Percentiles rank a stretch among this genome's conserved stretches.
phyloP scores from a whole-genome alignment of 2,113 vertebrate species.

The Propithecus coquereli region DNA sequence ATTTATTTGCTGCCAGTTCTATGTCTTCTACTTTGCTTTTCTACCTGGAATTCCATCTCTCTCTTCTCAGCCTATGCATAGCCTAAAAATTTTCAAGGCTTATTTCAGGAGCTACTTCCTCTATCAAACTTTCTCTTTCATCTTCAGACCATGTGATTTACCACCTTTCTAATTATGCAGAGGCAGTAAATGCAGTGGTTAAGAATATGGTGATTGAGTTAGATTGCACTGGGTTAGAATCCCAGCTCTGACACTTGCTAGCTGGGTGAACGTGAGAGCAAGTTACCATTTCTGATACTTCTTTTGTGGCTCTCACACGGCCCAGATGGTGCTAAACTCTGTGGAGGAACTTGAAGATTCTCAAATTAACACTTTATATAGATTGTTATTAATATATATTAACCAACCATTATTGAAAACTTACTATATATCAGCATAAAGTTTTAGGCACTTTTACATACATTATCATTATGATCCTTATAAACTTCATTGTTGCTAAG shows the following conservation, averaged over 20 bases:
- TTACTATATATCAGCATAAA: neutral
- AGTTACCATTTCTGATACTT: conserved; percentile 18
- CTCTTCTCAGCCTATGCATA: neutral
- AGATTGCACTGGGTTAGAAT: neutral
- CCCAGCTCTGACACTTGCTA: neutral
- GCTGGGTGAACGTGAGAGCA: neutral
- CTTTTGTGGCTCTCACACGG: neutral
- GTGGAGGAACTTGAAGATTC: neutral
- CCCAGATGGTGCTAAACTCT: neutral
- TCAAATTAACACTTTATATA: neutral
- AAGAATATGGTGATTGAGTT: neutral
- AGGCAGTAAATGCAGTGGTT: neutral
- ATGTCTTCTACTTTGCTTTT: neutral
- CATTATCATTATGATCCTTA: neutral
- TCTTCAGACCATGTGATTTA: neutral
- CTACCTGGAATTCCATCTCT: neutral
- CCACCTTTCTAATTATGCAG: neutral
- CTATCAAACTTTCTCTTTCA: neutral
- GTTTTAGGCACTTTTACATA: neutral
- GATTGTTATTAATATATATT: conserved; percentile 5
- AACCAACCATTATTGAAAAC: neutral
- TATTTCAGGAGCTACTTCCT: neutral
- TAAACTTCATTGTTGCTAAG: conserved; percentile 1
- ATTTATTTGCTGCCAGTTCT: neutral
- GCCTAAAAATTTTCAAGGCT: neutral